Percentiles rank a stretch among this genome's conserved stretches.
Evolutionary conservation across 2,888 invertebrate species (phyloP).

Genomic region (Sinodicranocentrus sp.): DNA sequence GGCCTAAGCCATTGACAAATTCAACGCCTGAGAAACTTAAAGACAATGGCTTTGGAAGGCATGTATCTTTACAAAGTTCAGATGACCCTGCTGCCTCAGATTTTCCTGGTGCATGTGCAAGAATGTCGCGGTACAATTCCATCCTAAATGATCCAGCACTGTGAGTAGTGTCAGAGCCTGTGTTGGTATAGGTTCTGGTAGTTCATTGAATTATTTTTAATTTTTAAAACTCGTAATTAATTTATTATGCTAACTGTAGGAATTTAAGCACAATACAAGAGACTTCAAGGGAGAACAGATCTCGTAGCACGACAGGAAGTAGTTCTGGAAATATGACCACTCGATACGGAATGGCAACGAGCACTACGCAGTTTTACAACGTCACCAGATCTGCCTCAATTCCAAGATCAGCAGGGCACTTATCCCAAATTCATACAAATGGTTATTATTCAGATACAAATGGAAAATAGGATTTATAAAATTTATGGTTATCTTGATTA

Average conservation of each 20-base stretch:
- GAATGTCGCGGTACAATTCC: constrained; percentile 27
- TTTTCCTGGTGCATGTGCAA: not conserved
- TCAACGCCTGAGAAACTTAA: constrained; percentile 70
- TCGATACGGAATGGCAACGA: constrained; percentile 33
- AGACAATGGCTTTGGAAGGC: not conserved
- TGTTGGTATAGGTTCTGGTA: no score
- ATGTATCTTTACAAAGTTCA: no score
- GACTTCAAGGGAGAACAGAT: constrained; percentile 73
- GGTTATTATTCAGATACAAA: constrained; percentile 54
- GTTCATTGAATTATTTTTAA: not conserved
- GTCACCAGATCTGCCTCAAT: constrained; percentile 48
- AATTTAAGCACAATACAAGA: constrained; percentile 75
- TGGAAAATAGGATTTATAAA: constrained; percentile 12
- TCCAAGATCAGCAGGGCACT: constrained; percentile 30
- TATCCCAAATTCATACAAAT: constrained; percentile 15
- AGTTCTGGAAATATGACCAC: constrained; percentile 69
- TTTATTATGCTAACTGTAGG: constrained; percentile 19
- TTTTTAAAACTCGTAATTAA: not conserved
- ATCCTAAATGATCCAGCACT: constrained; percentile 39
- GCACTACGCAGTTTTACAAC: constrained; percentile 19
- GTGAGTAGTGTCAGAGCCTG: constrained; percentile 4
- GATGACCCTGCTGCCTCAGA: no score
- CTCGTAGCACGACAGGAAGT: constrained; percentile 72
- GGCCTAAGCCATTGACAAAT: constrained; percentile 65
- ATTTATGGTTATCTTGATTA: no score